Evolutionary conservation across 2,797 vertebrate genomes (phyloP).

Genomic region (Sebastes baramenuke): DNA sequence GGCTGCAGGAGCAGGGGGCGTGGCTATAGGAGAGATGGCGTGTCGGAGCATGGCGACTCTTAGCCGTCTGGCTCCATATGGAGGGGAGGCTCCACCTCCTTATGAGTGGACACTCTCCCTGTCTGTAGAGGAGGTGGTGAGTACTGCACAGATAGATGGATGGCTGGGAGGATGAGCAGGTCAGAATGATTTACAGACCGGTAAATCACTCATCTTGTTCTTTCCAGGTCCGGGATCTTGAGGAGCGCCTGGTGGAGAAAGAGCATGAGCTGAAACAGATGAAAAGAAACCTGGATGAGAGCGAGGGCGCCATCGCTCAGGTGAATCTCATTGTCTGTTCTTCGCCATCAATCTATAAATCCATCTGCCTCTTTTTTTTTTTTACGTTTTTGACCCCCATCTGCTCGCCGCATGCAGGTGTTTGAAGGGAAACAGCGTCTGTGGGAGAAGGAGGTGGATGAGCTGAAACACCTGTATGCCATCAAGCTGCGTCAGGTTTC

Average conservation of each 20-base stretch:
- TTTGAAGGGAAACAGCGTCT: conserved; percentile 95
- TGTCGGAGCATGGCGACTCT: conserved; percentile 90
- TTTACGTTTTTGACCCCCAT: conserved; percentile 25
- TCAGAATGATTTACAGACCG: background rate
- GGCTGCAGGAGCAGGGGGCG: conserved; percentile 72
- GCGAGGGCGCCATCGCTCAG: conserved; percentile 92
- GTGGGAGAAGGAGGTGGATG: conserved; percentile 94
- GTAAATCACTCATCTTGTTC: background rate
- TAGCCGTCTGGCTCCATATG: conserved; percentile 86
- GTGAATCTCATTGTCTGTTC: conserved; percentile 68
- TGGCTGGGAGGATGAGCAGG: background rate
- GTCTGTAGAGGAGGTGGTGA: conserved; percentile 89
- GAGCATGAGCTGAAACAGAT: conserved; percentile 91
- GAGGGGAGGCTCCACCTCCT: conserved; percentile 87
- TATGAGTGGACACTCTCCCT: conserved; percentile 92
- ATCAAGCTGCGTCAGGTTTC: conserved; percentile 92
- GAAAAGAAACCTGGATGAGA: conserved; percentile 91
- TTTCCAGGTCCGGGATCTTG: conserved; percentile 86
- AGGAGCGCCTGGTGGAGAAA: conserved; percentile 90
- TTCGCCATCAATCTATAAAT: background rate
- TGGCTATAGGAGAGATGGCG: conserved; percentile 80
- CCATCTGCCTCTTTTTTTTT: background rate
- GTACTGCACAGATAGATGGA: conserved; percentile 6
- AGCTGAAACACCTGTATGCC: conserved; percentile 93
- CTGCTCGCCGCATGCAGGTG: conserved; percentile 77